phyloP scores from a whole-genome alignment of 23 tunicate genomes.

The Trididemnum nubilum region DNA sequence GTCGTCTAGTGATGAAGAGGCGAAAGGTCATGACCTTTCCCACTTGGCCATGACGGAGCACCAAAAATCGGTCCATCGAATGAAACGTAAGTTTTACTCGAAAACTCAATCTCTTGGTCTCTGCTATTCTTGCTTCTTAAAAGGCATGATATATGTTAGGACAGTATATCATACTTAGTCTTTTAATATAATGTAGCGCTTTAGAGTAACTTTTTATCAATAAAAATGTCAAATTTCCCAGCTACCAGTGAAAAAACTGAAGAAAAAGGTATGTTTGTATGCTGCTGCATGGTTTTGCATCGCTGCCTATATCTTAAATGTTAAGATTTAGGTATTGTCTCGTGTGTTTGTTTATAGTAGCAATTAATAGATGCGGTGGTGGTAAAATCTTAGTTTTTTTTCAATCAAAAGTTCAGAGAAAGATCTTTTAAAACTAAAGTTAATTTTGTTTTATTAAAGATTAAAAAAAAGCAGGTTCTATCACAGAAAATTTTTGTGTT shows the following conservation, averaged over 20 bases:
- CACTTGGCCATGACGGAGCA: conserved; percentile 44
- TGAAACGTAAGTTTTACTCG: conserved; percentile 62
- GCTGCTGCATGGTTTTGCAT: neutral
- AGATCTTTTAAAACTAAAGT: too few relatives aligned
- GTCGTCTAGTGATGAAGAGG: neutral
- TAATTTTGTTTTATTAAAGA: too few relatives aligned
- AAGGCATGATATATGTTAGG: too few relatives aligned
- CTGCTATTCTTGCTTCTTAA: neutral
- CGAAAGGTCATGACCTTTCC: neutral
- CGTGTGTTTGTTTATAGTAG: too few relatives aligned
- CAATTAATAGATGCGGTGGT: too few relatives aligned
- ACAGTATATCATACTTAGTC: too few relatives aligned
- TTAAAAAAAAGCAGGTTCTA: too few relatives aligned
- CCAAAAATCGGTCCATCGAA: conserved; percentile 61
- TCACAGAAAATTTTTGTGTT: too few relatives aligned
- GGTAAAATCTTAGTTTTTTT: too few relatives aligned
- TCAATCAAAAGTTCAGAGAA: too few relatives aligned
- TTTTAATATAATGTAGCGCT: too few relatives aligned
- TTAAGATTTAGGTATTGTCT: neutral
- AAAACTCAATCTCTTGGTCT: neutral
- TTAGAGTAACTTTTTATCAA: too few relatives aligned
- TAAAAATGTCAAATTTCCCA: neutral
- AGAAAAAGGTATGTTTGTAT: neutral
- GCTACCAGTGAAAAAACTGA: neutral
- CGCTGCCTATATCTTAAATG: neutral